Conservation (phyloP, 2,888 invertebrate genomes). For the Ptychoptera albimana region DNA sequence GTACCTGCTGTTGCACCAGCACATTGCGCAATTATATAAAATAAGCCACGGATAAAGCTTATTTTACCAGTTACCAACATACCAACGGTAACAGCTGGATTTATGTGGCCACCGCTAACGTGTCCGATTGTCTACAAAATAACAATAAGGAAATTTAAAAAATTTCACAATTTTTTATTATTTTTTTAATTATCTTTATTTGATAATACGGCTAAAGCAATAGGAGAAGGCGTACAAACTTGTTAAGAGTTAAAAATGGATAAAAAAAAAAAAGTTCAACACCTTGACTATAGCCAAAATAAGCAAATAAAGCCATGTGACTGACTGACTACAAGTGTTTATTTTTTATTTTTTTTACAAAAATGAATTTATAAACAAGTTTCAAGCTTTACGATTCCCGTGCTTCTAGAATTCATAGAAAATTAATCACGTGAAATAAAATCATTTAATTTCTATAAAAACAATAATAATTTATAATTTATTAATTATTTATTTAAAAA, state of each 20-base stretch:
- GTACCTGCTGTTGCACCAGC: slow-evolving; percentile 69
- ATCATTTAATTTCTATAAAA: too few relatives aligned
- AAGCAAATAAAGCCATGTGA: too few relatives aligned
- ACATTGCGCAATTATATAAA: slow-evolving; percentile 72
- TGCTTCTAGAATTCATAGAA: too few relatives aligned
- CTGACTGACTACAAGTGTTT: too few relatives aligned
- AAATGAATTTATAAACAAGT: too few relatives aligned
- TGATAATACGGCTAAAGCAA: too few relatives aligned
- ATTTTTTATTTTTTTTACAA: too few relatives aligned
- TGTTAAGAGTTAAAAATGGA: background rate
- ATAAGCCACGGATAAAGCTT: slow-evolving; percentile 50
- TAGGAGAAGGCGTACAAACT: background rate
- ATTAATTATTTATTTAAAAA: too few relatives aligned
- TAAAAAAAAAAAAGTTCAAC: background rate
- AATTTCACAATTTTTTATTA: background rate
- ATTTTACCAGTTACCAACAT: slow-evolving; percentile 66
- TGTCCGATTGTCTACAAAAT: slow-evolving; percentile 59
- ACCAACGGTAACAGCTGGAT: slow-evolving; percentile 80
- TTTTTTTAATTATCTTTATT: background rate
- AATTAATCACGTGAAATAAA: too few relatives aligned
- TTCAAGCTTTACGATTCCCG: too few relatives aligned
- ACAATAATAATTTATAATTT: too few relatives aligned
- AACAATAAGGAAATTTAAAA: background rate
- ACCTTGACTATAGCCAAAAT: too few relatives aligned
- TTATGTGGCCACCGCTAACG: slow-evolving; percentile 80